Evolutionary conservation across 2,888 invertebrate genomes (phyloP).

Genomic region (Nephrotoma appendiculata): DNA sequence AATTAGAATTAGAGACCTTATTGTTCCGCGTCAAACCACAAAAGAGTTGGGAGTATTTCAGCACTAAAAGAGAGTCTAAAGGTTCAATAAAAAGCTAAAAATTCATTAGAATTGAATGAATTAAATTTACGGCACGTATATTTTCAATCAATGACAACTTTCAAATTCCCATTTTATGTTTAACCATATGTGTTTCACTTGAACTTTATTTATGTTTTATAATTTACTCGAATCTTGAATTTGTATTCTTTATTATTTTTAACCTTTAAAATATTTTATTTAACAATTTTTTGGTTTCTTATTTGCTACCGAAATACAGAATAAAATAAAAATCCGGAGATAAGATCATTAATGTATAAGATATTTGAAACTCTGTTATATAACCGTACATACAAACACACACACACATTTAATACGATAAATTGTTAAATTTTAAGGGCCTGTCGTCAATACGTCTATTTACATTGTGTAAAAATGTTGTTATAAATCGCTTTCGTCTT

Average conservation of each 20-base stretch:
- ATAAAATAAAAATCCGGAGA: not conserved
- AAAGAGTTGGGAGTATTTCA: too few species aligned
- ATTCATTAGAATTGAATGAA: too few species aligned
- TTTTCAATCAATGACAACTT: not conserved
- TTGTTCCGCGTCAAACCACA: too few species aligned
- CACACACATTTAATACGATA: not conserved
- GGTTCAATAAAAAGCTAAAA: too few species aligned
- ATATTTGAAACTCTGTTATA: not conserved
- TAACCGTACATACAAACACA: not conserved
- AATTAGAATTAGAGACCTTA: too few species aligned
- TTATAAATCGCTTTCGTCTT: not conserved
- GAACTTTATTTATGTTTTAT: not conserved
- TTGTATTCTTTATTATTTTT: not conserved
- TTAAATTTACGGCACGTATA: too few species aligned
- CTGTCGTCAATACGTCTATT: not conserved
- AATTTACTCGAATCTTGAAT: not conserved
- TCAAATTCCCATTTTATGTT: not conserved
- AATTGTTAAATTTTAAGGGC: not conserved
- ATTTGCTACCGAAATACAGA: not conserved
- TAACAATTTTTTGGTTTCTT: not conserved
- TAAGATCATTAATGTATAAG: not conserved
- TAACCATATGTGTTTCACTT: not conserved
- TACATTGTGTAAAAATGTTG: not conserved
- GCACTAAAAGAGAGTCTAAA: too few species aligned
- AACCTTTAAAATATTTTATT: not conserved